Evolutionary conservation across 1,140 invertebrate species (phyloP).

Genomic region (Bombus cullumanus): DNA sequence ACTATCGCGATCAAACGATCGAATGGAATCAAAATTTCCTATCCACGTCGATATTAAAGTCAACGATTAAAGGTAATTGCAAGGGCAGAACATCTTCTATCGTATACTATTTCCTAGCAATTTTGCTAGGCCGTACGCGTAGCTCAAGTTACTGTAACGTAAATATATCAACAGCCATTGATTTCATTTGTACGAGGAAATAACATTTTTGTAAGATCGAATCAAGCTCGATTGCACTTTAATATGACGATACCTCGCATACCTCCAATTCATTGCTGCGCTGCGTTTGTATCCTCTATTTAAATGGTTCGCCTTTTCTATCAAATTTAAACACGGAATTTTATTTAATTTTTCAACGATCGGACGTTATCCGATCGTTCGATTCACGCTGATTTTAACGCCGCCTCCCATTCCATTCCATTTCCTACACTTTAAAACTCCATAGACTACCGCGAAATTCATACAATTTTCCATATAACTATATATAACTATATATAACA

Average conservation of each 20-base stretch:
- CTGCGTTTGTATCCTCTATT: background rate
- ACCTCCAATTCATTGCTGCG: too few species aligned
- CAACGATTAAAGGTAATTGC: background rate
- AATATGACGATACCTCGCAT: too few species aligned
- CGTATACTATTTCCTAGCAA: too few species aligned
- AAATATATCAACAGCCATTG: background rate
- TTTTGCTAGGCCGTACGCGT: background rate
- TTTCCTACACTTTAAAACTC: background rate
- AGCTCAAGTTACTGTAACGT: background rate
- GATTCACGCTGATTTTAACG: background rate
- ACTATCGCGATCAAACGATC: background rate
- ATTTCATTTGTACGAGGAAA: background rate
- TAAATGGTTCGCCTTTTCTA: background rate
- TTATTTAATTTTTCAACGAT: background rate
- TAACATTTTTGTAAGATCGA: background rate
- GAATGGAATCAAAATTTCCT: too few species aligned
- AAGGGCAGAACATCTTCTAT: background rate
- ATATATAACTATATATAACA: background rate
- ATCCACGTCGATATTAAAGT: background rate
- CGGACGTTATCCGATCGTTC: background rate
- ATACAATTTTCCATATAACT: background rate
- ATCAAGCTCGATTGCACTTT: background rate
- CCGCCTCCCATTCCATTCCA: background rate
- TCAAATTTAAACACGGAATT: background rate
- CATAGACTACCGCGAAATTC: background rate